Conservation (phyloP, 1,140 invertebrate genomes). For the Sinella curviseta region DNA sequence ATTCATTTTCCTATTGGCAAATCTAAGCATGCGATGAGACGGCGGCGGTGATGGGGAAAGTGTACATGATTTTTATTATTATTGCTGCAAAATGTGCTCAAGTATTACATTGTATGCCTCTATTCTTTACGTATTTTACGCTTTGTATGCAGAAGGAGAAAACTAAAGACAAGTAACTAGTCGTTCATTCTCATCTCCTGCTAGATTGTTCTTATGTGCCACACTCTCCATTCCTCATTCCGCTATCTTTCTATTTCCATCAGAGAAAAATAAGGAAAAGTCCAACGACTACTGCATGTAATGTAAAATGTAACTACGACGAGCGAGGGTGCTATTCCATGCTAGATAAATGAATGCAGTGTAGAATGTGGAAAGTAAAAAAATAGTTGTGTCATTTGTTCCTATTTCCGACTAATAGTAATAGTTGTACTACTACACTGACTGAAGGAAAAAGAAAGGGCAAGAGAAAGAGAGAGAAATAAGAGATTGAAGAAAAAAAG, state of each 20-base stretch:
- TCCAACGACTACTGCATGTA: too few relatives aligned
- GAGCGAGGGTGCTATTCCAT: too few relatives aligned
- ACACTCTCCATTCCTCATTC: not conserved
- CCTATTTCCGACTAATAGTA: not conserved
- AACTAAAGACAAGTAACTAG: too few relatives aligned
- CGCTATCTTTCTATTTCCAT: not conserved
- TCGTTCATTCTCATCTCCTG: not conserved
- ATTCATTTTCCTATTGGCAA: not conserved
- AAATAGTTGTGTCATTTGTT: not conserved
- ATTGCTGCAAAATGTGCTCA: too few relatives aligned
- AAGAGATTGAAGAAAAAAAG: not conserved
- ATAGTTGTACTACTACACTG: not conserved
- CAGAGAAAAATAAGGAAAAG: not conserved
- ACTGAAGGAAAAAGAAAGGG: not conserved
- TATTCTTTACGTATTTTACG: not conserved
- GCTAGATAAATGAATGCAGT: too few relatives aligned
- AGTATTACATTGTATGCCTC: not conserved
- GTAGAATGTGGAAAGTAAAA: not conserved
- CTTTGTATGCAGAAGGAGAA: too few relatives aligned
- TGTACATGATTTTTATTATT: too few relatives aligned
- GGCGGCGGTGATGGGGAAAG: not conserved
- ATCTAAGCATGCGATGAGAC: not conserved
- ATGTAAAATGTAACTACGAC: too few relatives aligned
- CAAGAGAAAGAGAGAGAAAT: not conserved
- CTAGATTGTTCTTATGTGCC: not conserved